Conservation (phyloP, 2,113 vertebrate genomes). For the Nestor notabilis region DNA sequence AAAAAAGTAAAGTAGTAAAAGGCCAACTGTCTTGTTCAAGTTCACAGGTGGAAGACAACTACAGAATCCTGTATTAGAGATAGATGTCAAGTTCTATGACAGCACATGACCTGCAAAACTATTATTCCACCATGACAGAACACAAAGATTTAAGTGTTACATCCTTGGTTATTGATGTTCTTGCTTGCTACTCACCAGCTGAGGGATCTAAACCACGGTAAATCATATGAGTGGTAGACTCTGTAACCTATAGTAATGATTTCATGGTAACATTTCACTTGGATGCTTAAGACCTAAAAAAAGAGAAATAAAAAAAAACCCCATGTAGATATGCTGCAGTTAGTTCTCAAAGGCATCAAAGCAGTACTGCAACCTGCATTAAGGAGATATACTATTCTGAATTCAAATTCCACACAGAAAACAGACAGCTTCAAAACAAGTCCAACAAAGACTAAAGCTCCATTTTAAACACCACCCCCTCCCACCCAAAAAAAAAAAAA, state of each 20-base stretch:
- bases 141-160: neutral
- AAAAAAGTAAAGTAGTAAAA: neutral
- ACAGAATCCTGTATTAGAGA: neutral
- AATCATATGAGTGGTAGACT: conserved; percentile 94
- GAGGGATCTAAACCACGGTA: conserved; percentile 95
- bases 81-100: neutral
- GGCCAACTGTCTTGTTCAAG: neutral
- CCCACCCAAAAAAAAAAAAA: too few relatives aligned
- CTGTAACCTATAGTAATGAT: conserved; percentile 97
- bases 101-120: neutral
- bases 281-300: conserved; percentile 90
- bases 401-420: neutral
- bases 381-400: neutral
- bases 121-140: neutral
- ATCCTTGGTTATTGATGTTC: neutral
- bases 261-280: conserved; percentile 98
- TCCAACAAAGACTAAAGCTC: neutral
- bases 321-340: neutral
- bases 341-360: neutral
- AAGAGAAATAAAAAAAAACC: conserved; percentile 7
- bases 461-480: rapidly evolving
- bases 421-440: neutral
- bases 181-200: conserved; percentile 86
- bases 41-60: neutral
- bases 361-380: neutral